Base-by-base conservation (phyloP, 2,888 invertebrate species). In the Phaedon cochleariae region DNA sequence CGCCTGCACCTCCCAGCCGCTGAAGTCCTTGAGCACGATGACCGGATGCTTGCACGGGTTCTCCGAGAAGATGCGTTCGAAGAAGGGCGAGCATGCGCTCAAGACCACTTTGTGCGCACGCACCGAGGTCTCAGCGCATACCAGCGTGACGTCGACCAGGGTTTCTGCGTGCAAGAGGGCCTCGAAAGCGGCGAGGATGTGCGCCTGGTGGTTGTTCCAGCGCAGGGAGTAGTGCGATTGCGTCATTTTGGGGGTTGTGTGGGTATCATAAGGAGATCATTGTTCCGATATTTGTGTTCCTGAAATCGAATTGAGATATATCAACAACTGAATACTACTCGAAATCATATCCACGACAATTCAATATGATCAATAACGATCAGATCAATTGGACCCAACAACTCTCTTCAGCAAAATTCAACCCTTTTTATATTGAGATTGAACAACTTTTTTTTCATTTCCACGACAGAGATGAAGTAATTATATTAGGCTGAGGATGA, bases 41-140 rank as follows among this genome's bases (percentile, higher is more conserved):
- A 96, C 94, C 46, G 96, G 96, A 82, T 96, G 96, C 83, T 95
- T 94, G 87, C 95, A 95, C 61, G 95, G 95, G 78, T 94, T 95
- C 81, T 96, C 95, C 77, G 92, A 90, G 82, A 96, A 94, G 81
- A 96, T 92, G 79, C 92, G 87, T 79, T 94, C 91, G 85, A 96
- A 96, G 81, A 95, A 93, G 21, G 95, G 95, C 79, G 95, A 94
- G 85, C 87, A 92, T 59, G 95, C 95, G 73, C 95, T 94, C 53
- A 96, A 89, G 62, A 96, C 93, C 78, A 96, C 93, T 82, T 95
- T 95, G 86, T 96, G 96, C 52, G 96, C 96, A 74, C 92, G 90
- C 72, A 96, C 90, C 71, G 92, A 91, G 63, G 90, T 90, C 80
- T 94, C 95, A 69, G 93, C 91, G 82, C 95, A 95, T 51, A 96